Base-by-base conservation (phyloP, 2,888 invertebrate species). In the Acleris sparsana region DNA sequence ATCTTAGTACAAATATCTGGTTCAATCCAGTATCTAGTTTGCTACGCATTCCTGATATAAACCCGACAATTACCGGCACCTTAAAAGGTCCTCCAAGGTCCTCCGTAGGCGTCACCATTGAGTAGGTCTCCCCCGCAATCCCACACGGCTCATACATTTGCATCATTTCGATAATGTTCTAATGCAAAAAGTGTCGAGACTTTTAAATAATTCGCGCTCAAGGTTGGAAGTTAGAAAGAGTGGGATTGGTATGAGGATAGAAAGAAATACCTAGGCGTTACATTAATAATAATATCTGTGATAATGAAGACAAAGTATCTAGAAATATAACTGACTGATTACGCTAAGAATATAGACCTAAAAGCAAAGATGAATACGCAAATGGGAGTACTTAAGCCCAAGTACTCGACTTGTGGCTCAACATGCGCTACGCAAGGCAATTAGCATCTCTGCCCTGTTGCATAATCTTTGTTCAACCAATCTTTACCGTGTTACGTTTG, bases 81-180 rank as follows among this genome's bases (percentile, higher is more conserved):
- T 78, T 86, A 85, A 84, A 84, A 69, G 81, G 88, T 20, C 60
- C 25, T 57, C 69, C 87, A 90, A 92, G 91, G 92, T 80, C 74
- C 69, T 0, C 22, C 49, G 90, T 87, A 71, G 90, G 91, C 75
- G 88, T 80, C 77, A 80, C 82, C 86, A 86, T 88, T 87, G 86
- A 85, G 80, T 80, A 72, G 71, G 73, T 70, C 73, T 80, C 79
- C 88, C 82, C 82, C 86, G 83, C 86, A 82, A 80, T 71, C 89
- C 88, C 82, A 88, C 88, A 79, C 82, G 64, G 62, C 51, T 49
- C 33, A 18, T 65, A 52, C 61, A 61, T 66, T 66, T 66, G 66
- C 66, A 66, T 65, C 56, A 65, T 56, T 65, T 66, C 66, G 57
- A 62, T 65, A 65, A 64, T 60, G 64, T 60, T 65, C 55, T 57